These are phyloP conservation scores for Oplegnathus fasciatus DNA, from an alignment of 2,113 vertebrate genomes.

Conservation along the genomic window DNA sequence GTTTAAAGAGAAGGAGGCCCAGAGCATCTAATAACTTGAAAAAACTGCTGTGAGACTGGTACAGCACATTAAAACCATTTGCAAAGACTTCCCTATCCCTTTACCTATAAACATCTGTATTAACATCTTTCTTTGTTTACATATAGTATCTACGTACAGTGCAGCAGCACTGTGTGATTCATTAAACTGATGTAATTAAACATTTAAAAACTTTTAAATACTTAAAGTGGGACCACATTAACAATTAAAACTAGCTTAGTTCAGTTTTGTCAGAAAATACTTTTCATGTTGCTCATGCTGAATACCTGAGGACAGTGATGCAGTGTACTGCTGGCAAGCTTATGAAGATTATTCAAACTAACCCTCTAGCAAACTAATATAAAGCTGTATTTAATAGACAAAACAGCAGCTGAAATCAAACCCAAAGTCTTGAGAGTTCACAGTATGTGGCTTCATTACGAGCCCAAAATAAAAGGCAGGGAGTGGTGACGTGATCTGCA, in stretches of 20 bases:
- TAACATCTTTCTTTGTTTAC: neutral
- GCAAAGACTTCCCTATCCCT: neutral
- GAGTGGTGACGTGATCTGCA: neutral
- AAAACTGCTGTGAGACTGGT: neutral
- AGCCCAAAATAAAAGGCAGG: neutral
- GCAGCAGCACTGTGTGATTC: neutral
- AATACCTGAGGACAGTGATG: conserved; percentile 8
- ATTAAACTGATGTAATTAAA: neutral
- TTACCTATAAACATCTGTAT: neutral
- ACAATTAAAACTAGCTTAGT: conserved; percentile 6
- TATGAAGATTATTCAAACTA: conserved; percentile 32
- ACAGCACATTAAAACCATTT: neutral
- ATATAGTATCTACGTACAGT: neutral
- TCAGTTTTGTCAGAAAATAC: conserved; percentile 24
- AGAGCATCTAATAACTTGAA: neutral
- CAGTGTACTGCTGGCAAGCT: neutral
- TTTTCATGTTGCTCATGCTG: neutral
- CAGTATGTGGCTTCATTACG: neutral
- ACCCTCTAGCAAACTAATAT: conserved; percentile 8
- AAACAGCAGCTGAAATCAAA: conserved; percentile 6
- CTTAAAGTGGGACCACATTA: conserved; percentile 17
- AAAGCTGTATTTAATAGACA: conserved; percentile 12
- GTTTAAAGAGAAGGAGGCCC: neutral
- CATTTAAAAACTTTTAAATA: neutral
- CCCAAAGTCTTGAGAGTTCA: conserved; percentile 2